These are phyloP conservation scores for Ophthalmotilapia sp. DNA, from an alignment of 2,113 vertebrate species.

Conservation along the genomic window DNA sequence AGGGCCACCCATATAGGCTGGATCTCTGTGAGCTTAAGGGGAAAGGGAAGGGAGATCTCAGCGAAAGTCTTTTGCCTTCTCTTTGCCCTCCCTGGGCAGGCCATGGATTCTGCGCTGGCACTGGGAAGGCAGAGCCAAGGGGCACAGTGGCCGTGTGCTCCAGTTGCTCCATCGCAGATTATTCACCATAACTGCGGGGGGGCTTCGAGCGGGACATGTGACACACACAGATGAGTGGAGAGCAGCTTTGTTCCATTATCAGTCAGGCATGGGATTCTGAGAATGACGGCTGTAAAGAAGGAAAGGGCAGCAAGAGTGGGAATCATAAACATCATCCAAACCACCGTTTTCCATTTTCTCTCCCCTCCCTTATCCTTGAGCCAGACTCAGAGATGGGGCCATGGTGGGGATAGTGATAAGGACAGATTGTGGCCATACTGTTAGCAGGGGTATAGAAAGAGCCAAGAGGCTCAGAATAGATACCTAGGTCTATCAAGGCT, in stretches of 20 bases:
- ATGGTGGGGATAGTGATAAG: conserved; percentile 35
- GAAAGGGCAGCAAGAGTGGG: conserved; percentile 5
- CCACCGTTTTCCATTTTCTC: background rate
- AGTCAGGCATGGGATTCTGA: conserved; percentile 44
- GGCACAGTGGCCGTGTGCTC: conserved; percentile 66
- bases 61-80: conserved; percentile 32
- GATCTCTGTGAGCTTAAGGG: conserved; percentile 39
- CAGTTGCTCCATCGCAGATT: conserved; percentile 64
- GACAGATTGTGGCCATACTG: conserved; percentile 39
- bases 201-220: conserved; percentile 47
- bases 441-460: conserved; percentile 33
- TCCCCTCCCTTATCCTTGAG: conserved; percentile 6
- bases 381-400: conserved; percentile 2
- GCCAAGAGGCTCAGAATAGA: conserved; percentile 40
- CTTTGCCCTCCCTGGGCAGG: conserved; percentile 43
- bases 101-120: conserved; percentile 42
- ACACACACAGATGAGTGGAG: conserved; percentile 58
- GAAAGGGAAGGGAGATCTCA: conserved; percentile 27
- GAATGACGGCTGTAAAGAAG: background rate
- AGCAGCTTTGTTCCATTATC: conserved; percentile 59
- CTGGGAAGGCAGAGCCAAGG: conserved; percentile 46
- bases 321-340: conserved; percentile 45
- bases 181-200: conserved; percentile 58
- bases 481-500: conserved; percentile 43
- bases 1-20: conserved; percentile 54